These are phyloP conservation scores for Porites divaricata DNA, from an alignment of 92 coral and sea anemone genomes.

Conservation along the genomic window DNA sequence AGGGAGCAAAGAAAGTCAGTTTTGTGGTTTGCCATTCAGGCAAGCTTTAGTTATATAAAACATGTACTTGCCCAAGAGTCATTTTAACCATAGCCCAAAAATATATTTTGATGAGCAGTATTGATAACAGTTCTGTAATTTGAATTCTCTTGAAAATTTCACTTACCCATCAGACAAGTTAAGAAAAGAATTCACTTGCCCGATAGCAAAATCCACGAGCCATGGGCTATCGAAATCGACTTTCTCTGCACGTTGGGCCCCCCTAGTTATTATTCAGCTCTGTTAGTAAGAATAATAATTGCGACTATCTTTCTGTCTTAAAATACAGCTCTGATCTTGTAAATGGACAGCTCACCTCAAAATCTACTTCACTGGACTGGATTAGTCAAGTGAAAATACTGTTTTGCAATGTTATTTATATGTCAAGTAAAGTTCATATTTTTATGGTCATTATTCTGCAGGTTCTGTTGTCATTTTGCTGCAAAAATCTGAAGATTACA, in stretches of 20 bases:
- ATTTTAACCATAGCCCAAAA: too few relatives aligned
- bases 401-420: slow-evolving; percentile 4
- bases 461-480: slow-evolving; percentile 50
- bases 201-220: too few relatives aligned
- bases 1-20: too few relatives aligned
- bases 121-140: too few relatives aligned
- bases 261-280: slow-evolving; percentile 1
- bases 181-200: too few relatives aligned
- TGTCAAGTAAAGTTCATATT: slow-evolving; percentile 23
- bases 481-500: slow-evolving; percentile 44
- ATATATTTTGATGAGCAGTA: too few relatives aligned
- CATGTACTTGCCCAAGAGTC: too few relatives aligned
- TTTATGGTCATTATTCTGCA: slow-evolving; percentile 36
- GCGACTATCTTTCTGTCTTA: slow-evolving; percentile 15
- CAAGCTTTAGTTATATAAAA: too few relatives aligned
- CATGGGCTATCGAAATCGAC: too few relatives aligned
- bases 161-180: neutral
- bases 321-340: neutral
- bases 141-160: neutral
- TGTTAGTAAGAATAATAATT: slow-evolving; percentile 29
- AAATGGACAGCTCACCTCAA: neutral
- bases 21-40: too few relatives aligned
- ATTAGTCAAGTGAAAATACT: too few relatives aligned
- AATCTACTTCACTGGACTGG: neutral
- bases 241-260: too few relatives aligned